These are phyloP conservation scores for Coranthus polyacanthus DNA, from an alignment of 2,797 vertebrate genomes.

Conservation along the genomic window DNA sequence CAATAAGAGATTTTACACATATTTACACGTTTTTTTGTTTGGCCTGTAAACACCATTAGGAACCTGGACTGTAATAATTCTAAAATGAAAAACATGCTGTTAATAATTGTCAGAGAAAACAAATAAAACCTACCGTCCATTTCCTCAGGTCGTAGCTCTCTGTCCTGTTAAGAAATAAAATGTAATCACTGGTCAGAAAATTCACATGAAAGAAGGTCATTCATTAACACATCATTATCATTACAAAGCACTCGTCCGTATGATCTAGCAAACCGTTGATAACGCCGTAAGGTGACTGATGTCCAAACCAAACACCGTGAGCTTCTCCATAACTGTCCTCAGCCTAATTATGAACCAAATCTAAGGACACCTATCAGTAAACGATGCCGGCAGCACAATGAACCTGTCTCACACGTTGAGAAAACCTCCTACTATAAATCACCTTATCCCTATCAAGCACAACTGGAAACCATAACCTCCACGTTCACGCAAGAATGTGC, in stretches of 20 bases:
- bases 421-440: constrained; percentile 24
- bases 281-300: constrained; percentile 20
- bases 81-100: not conserved
- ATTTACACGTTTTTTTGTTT: not conserved
- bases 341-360: constrained; percentile 9
- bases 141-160: constrained; percentile 96
- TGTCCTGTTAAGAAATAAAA: constrained; percentile 87
- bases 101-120: not conserved
- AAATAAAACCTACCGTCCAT: constrained; percentile 90
- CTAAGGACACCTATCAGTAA: constrained; percentile 9
- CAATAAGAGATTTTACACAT: too few relatives aligned
- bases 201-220: not conserved
- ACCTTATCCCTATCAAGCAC: constrained; percentile 40
- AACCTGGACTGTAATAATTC: not conserved
- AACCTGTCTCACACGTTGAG: constrained; percentile 40
- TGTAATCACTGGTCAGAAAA: constrained; percentile 15
- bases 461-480: constrained; percentile 51
- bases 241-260: constrained; percentile 23
- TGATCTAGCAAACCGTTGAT: constrained; percentile 38
- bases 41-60: not conserved
- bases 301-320: constrained; percentile 28
- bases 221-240: constrained; percentile 3
- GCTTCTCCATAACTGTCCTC: constrained; percentile 47
- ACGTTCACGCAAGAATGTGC: constrained; percentile 69
- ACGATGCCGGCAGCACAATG: constrained; percentile 17